Evolutionary conservation across 2,888 invertebrate genomes (phyloP), one percentile per base, ranked within the genome.

Genomic region (Alcis repandata): DNA sequence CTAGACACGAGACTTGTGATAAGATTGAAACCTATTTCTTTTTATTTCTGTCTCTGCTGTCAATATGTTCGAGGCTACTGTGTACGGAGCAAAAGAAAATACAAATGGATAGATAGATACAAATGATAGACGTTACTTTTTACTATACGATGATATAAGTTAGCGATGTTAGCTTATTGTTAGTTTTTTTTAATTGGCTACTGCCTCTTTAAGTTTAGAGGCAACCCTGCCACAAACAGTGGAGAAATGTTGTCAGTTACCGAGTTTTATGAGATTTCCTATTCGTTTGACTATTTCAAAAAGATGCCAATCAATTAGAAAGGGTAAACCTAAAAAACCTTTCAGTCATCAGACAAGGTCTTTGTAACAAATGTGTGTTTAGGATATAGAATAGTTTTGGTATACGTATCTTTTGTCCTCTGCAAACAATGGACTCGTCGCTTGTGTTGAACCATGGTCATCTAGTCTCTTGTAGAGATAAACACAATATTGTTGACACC

Each of bases 1-100:
- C 80, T 82, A 80, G 82, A 79, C 79, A 41, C 13, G 41, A 54
- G 71, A 71, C 53, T 10, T 58, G 70, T 68, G 75, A 70, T 63
- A 48, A 74, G 74, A 76, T 74, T 73, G 46, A 20, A 72, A 70
- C 49, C 70, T 49, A 69, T 72, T 70, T 70, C 62, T 67, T 74
- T 77, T 73, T 72, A 70, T 73, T 59, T 49, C 45, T 70, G 17
- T 46, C 11, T 15, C 15, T 54, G 33, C 45, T 63, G 46, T 58
- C 57, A 52, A 52, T 63, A 56, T 43, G 56, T 48, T 43, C 46
- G 38, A 53, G 32, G 22, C 36, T 45, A 22, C 7, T 22, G 13
- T 22, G 46, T 22, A n/a, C 8, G 2, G 45, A 13, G 45, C 13
- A 1, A 45, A 43, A 22, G 46, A 46, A 41, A 41, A 41, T 15